These are phyloP conservation scores for Caenorhabditis uteleia DNA, from an alignment of 2,888 invertebrate species.

Conservation along the genomic window DNA sequence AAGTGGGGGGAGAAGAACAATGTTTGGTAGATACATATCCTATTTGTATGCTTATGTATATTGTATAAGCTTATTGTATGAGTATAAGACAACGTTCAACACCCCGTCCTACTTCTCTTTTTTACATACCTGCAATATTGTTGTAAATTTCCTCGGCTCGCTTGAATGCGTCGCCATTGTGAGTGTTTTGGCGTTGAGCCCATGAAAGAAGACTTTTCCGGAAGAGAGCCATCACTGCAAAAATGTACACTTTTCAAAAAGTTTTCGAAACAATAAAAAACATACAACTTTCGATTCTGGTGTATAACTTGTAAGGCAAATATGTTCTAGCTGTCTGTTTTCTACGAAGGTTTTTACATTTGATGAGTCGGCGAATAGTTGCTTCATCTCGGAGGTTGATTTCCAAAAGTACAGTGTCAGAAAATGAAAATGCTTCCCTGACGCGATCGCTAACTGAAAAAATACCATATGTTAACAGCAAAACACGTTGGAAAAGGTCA, in stretches of 20 bases:
- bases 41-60: too few species aligned
- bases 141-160: slow-evolving; percentile 27
- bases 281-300: slow-evolving; percentile 71
- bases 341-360: slow-evolving; percentile 57
- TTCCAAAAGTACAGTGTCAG: slow-evolving; percentile 74
- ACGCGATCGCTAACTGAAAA: slow-evolving; percentile 72
- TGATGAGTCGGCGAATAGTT: slow-evolving; percentile 61
- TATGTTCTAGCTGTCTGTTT: slow-evolving; percentile 54
- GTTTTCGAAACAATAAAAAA: neutral
- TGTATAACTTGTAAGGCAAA: slow-evolving; percentile 72
- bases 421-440: slow-evolving; percentile 72
- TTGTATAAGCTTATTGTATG: too few species aligned
- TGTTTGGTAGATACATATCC: too few species aligned
- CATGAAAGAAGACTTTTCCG: slow-evolving; percentile 16
- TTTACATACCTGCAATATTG: slow-evolving; percentile 23
- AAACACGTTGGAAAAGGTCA: neutral
- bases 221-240: slow-evolving; percentile 20
- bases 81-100: too few species aligned
- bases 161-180: slow-evolving; percentile 12
- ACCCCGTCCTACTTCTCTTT: neutral
- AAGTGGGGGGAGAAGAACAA: too few species aligned
- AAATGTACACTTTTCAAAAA: neutral
- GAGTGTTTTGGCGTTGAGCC: slow-evolving; percentile 15
- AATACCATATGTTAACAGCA: neutral
- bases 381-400: slow-evolving; percentile 74